phyloP scores from a whole-genome alignment of 2,113 vertebrate species.

The Camarhynchus parvulus region DNA sequence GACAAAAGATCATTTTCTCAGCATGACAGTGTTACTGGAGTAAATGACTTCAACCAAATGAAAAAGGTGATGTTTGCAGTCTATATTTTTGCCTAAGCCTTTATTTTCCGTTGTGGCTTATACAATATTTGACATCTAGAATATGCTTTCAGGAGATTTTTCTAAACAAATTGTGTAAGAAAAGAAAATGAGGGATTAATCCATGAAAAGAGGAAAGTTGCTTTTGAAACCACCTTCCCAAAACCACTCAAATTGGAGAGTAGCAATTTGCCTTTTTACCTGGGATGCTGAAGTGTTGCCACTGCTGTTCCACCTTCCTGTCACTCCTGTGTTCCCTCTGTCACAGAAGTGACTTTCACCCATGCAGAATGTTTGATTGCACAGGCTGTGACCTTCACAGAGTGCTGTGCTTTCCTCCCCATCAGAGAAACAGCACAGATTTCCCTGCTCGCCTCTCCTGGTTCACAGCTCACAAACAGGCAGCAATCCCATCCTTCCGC shows the following conservation, averaged over 20 bases:
- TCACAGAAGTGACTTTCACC: slow-evolving; percentile 35
- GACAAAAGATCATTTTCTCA: slow-evolving; percentile 70
- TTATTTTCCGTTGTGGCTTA: slow-evolving; percentile 9
- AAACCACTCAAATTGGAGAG: not conserved
- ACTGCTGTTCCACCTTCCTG: not conserved
- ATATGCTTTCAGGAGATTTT: slow-evolving; percentile 18
- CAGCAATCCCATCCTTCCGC: not conserved
- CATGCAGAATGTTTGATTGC: slow-evolving; percentile 46
- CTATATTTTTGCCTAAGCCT: slow-evolving; percentile 27
- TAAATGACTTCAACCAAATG: slow-evolving; percentile 55
- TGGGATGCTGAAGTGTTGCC: not conserved
- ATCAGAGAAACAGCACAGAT: not conserved
- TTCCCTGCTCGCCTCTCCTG: not conserved
- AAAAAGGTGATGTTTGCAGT: slow-evolving; percentile 43
- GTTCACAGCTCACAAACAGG: not conserved
- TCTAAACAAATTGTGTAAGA: slow-evolving; percentile 16
- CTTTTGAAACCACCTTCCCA: not conserved
- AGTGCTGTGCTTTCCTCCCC: not conserved
- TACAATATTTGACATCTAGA: slow-evolving; percentile 39
- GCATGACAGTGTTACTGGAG: slow-evolving; percentile 46
- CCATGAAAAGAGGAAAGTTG: not conserved
- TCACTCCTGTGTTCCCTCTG: slow-evolving; percentile 35
- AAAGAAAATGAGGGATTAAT: not conserved
- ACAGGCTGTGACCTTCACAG: slow-evolving; percentile 66
- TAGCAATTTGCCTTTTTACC: not conserved